Evolutionary conservation across 2,113 vertebrate genomes (phyloP), one percentile per base, ranked within the genome.

Genomic region (Seriola dumerili): DNA sequence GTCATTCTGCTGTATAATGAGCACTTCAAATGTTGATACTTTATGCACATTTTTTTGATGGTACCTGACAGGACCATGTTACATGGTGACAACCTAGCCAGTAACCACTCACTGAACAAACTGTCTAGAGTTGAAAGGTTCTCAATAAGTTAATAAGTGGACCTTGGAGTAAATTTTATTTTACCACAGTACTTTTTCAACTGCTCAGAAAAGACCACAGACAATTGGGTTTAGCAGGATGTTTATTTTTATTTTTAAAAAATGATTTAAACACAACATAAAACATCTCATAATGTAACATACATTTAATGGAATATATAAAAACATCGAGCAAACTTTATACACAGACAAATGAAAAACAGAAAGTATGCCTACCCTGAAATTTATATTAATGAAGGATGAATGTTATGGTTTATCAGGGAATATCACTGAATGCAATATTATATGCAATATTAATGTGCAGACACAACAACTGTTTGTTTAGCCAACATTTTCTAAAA

Each of bases 401-500:
- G 16, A 38, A 16, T 64, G 29, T 46, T 46, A 58, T 46, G 2
- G 1, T 48, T 76, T 65, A 76, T 64, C 65, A 76, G 48, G 25
- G 13, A 62, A 42, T 64, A 40, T 65, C 29, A 57, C 9, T 42
- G 9, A 36, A 36, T 36, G 34, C 48, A 57, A n/a, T 69, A 34
- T 55, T 48, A 61, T 21, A 21, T 23, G 2, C 14, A 14, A 9
- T 40, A 12, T 40, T 57, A 42, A 42, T 61, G 6, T 42, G 80
- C 46, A 70, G 4, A 78, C 4, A 25, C 36, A 76, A 62, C 2
- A 67, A 23, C 17, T 17, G 0, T 8, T 78, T 46, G 25, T 36
- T 44, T 40, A 25, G 25, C 3, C 10, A 59, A 34, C 29, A 50
- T 61, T 66, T 73, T 69, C 58, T 85, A 85, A 72, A 84, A 44